Base-by-base conservation (phyloP, 2,113 vertebrate species). In the Vicugna pacos region DNA sequence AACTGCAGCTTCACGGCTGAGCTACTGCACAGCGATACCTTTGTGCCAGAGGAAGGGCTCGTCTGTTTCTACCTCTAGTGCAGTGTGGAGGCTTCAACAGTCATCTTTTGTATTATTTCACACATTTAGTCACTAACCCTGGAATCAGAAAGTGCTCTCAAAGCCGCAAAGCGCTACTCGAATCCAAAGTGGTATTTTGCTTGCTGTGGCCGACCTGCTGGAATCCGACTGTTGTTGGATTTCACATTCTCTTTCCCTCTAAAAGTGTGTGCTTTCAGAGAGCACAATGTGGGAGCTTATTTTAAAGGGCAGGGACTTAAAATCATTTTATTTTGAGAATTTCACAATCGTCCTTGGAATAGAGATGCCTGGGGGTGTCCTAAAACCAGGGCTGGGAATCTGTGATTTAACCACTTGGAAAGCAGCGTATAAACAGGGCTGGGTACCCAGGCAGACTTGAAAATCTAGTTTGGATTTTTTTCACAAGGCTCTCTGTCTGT, bases 281-380 rank as follows among this genome's bases (percentile, higher is more conserved):
- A 86, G n/a, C 5, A 60, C 80, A 64, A 89, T 60, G 69, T 75
- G 50, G 90, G 88, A 62, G 46, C 52, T 95, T 67, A 72, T 82
- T 65, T 89, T 75, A 48, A 89, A 92, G 35, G 14, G 52, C 84
- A 82, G 38, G 65, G 56, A 93, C 75, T 93, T 50, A 58, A 86
- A 76, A 77, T 72, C 6, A 24, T 72, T 94, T 96, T 84, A 79
- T 83, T 91, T 93, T 94, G 54, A 79, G 89, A 73, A 93, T 95
- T 97, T 93, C 88, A 67, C 65, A 93, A 85, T 60, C 30, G 0
- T 32, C 42, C 52, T 77, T 76, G 79, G 54, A 50, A 58, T 93
- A 82, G 89, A 89, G 84, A 82, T 10, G n/a, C 56, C 82, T 22
- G 42, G 5, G 12, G 30, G 52, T 70, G 35, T 81, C 83, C 96